Evolutionary conservation across 2,113 vertebrate genomes (phyloP), one percentile per base, ranked within the genome.

Genomic region (Corythaeola cristata): DNA sequence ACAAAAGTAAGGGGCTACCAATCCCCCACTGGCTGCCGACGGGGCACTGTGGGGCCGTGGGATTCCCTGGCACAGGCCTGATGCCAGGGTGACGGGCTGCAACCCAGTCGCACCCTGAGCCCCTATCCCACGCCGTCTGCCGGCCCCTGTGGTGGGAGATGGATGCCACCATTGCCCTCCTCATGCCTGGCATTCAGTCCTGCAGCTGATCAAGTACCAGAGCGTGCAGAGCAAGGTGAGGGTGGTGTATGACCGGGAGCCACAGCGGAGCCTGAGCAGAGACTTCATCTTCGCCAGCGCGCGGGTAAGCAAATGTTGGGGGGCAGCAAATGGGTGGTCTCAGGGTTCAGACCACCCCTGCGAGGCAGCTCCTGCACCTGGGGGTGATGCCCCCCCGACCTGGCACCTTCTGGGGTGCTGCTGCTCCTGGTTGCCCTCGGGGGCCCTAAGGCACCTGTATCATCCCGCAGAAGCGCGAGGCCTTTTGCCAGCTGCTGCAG

Each of bases 161-260:
- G 45, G 26, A 8, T 27, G 21, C 24, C 59, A 27, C 18, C 11
- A 1, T 5, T 3, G 3, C 6, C 15, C 30, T 12, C 13, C n/a
- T 89, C n/a, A 85, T 2, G 1, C 52, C n/a, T 1, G 2, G 5
- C 6, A 0, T 35, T 90, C 96, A 99, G 99, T 99, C 77, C 96
- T 99, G 94, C 98, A 99, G 98, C 96, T 99, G 92, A 97, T 99
- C 79, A 99, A 98, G 91, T 98, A 98, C 96, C 98, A 98, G 95
- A 98, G 97, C 21, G 80, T 97, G 84, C 98, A 98, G 59, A 97
- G 97, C 90, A 99, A 98, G 87, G 97, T 98, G 52, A 98, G 97
- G 93, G 94, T 99, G 96, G 95, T 98, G 72, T 95, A 98, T 5
- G 98, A 98, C 97, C 97, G 97, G n/a, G 97, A 97, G 39, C 62